Conservation (phyloP, 2,113 vertebrate species). For the Cyphomyrus discorhynchus region DNA sequence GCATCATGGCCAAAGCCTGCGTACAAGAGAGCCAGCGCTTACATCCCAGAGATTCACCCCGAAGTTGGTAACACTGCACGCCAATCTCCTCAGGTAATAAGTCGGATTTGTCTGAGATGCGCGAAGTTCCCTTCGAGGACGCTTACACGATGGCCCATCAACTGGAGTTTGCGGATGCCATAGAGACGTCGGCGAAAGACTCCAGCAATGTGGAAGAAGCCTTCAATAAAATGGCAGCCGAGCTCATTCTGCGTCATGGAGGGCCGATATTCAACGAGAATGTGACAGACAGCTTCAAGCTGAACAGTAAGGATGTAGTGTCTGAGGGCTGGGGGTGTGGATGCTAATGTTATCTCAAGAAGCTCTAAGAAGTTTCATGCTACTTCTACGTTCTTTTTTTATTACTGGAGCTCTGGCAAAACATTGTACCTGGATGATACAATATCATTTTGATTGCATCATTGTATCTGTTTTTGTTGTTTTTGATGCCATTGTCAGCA, state of each 20-base stretch:
- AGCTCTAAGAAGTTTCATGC: background rate
- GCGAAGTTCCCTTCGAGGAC: slow-evolving; percentile 69
- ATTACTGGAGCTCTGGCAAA: background rate
- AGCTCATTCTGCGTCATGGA: slow-evolving; percentile 75
- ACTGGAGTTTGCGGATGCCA: slow-evolving; percentile 70
- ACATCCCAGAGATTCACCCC: background rate
- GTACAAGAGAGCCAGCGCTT: background rate
- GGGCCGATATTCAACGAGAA: slow-evolving; percentile 76
- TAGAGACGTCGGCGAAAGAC: slow-evolving; percentile 80
- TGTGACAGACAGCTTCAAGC: slow-evolving; percentile 71
- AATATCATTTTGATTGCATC: background rate
- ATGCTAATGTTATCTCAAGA: slow-evolving; percentile 59
- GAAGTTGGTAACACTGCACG: background rate
- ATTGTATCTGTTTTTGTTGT: background rate
- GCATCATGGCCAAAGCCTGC: background rate
- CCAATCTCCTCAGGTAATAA: slow-evolving; percentile 69
- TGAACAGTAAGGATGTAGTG: slow-evolving; percentile 71
- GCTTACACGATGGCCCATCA: slow-evolving; percentile 68
- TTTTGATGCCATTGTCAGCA: background rate
- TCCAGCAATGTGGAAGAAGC: slow-evolving; percentile 80
- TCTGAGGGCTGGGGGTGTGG: slow-evolving; percentile 70
- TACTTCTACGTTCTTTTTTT: background rate
- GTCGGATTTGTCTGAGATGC: slow-evolving; percentile 66
- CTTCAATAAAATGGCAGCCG: slow-evolving; percentile 71
- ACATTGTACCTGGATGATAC: background rate